Conservation (phyloP, 2,888 invertebrate species). For the Agonopterix subpropinquella region DNA sequence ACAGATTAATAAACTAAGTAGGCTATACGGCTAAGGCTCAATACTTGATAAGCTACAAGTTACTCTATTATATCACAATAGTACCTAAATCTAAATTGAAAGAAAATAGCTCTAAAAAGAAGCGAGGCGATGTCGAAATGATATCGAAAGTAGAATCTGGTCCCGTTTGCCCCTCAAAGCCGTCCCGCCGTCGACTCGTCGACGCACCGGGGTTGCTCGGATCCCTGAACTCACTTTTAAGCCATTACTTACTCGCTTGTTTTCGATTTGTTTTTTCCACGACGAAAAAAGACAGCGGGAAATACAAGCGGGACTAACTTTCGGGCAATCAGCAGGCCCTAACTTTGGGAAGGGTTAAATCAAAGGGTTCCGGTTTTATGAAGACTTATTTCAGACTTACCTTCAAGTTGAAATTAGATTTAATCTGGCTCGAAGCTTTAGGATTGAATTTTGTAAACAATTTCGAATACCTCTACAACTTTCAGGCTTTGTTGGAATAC, state of each 20-base stretch:
- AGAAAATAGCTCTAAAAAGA: too few species aligned
- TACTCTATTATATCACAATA: neutral
- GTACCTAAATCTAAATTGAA: neutral
- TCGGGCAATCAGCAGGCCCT: slow-evolving; percentile 68
- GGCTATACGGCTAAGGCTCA: too few species aligned
- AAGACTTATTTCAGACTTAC: slow-evolving; percentile 76
- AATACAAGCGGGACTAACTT: slow-evolving; percentile 64
- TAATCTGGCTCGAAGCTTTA: slow-evolving; percentile 74
- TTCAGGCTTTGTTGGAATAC: slow-evolving; percentile 73
- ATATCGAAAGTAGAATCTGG: too few species aligned
- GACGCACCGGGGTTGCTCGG: slow-evolving; percentile 29
- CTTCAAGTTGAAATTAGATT: slow-evolving; percentile 75
- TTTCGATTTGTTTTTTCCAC: slow-evolving; percentile 66
- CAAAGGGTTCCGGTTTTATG: slow-evolving; percentile 75
- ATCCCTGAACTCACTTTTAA: slow-evolving; percentile 60
- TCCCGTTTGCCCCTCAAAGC: neutral
- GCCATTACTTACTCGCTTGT: slow-evolving; percentile 69
- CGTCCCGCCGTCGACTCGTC: slow-evolving; percentile 16
- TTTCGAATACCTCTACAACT: slow-evolving; percentile 73
- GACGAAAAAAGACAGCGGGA: slow-evolving; percentile 51
- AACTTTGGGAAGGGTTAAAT: slow-evolving; percentile 71
- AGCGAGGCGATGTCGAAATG: too few species aligned
- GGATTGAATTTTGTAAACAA: slow-evolving; percentile 76
- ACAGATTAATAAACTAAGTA: too few species aligned
- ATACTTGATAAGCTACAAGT: too few species aligned